These are phyloP conservation scores for Patiria pectinifera DNA, from an alignment of 53 echinoderm and acorn worm genomes.

Conservation along the genomic window DNA sequence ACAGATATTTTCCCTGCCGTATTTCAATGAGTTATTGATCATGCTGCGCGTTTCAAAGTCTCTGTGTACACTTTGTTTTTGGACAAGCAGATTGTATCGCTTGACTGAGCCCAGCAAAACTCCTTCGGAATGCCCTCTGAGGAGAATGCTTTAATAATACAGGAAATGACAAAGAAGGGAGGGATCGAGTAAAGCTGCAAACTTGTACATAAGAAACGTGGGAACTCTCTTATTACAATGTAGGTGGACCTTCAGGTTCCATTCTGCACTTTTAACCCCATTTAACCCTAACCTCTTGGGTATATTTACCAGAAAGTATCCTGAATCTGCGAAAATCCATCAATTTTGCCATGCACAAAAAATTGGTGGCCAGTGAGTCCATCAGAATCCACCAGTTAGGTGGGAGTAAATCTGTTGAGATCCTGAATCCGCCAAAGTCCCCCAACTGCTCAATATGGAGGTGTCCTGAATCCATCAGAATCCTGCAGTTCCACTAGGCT, in stretches of 20 bases:
- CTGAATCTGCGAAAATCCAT: too few relatives aligned
- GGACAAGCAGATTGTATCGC: neutral
- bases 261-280: neutral
- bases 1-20: neutral
- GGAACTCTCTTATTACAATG: conserved; percentile 1
- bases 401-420: too few relatives aligned
- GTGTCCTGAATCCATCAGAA: too few relatives aligned
- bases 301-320: too few relatives aligned
- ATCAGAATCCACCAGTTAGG: too few relatives aligned
- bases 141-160: conserved; percentile 14
- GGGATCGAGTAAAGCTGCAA: neutral
- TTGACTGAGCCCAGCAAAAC: conserved; percentile 7
- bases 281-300: neutral
- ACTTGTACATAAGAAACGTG: neutral
- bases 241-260: neutral
- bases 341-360: too few relatives aligned
- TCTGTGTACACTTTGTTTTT: neutral
- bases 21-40: neutral
- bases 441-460: too few relatives aligned
- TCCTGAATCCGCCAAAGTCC: too few relatives aligned
- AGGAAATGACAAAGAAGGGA: conserved; percentile 59
- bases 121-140: neutral
- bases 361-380: too few relatives aligned
- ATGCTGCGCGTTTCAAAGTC: neutral
- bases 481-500: too few relatives aligned